Conservation (phyloP, 1,140 invertebrate genomes). For the Bradysia coprophila region DNA sequence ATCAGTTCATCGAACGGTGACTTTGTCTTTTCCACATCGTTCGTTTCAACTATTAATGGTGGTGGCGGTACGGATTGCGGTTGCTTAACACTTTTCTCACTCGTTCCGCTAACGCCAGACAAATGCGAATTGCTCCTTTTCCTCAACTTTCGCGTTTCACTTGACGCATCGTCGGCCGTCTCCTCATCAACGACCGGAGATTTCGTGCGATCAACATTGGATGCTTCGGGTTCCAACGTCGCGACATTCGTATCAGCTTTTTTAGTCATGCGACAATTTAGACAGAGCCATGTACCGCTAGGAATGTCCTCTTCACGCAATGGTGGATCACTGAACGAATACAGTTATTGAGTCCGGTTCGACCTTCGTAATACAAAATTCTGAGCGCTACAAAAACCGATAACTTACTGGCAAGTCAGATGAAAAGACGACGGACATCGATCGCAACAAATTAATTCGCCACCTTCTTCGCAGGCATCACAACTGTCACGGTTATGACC, state of each 20-base stretch:
- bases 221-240: slow-evolving; percentile 1
- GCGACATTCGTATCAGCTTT: slow-evolving; percentile 5
- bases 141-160: slow-evolving; percentile 19
- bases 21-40: slow-evolving; percentile 25
- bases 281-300: slow-evolving; percentile 79
- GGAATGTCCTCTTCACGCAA: slow-evolving; percentile 75
- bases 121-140: slow-evolving; percentile 20
- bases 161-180: slow-evolving; percentile 12
- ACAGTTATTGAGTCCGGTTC: slow-evolving; percentile 1
- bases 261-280: slow-evolving; percentile 41
- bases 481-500: slow-evolving; percentile 88
- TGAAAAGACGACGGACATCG: slow-evolving; percentile 90
- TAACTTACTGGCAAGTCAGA: slow-evolving; percentile 75
- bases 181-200: slow-evolving; percentile 14
- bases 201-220: slow-evolving; percentile 13
- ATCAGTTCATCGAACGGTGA: slow-evolving; percentile 54
- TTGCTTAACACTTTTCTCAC: slow-evolving; percentile 8
- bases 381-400: not conserved
- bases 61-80: slow-evolving; percentile 11
- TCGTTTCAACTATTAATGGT: slow-evolving; percentile 15
- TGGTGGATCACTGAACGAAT: slow-evolving; percentile 60
- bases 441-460: slow-evolving; percentile 90
- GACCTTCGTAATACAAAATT: slow-evolving; percentile 1
- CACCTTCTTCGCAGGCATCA: slow-evolving; percentile 82
- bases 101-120: slow-evolving; percentile 7